Base-by-base conservation (phyloP, 2,797 vertebrate genomes). In the Myoxocephalus aenaeus region DNA sequence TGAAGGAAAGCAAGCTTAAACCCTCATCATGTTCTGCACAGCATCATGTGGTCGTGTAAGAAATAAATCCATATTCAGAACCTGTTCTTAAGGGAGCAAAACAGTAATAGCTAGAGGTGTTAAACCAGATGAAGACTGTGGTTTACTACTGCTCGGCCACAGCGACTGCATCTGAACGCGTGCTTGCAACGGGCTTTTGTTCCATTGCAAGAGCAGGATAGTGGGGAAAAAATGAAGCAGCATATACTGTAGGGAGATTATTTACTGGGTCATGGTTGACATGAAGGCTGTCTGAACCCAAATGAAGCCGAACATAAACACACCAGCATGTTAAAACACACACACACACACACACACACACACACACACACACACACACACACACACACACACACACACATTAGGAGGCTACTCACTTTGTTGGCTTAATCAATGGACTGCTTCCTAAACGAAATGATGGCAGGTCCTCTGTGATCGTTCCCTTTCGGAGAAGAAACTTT, bases 401-500 rank as follows among this genome's bases (percentile, higher is more conserved):
- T 12, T 40, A 29, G 20, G 7, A 42, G 7, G 8, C 54, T 81
- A 95, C 97, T 97, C 93, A 99, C 98, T 94, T 94, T 71, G 97
- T 97, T 10, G 96, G 92, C 94, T 96, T 98, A 85, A 97, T 91
- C 61, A 99, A 96, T 59, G 96, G 96, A 44, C 93, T 93, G 22
- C 92, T 97, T 90, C 98, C 98, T 82, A 99, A 90, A 78, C 96
- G 97, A 94, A 96, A 98, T 22, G 97, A 96, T 5, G 91, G 83
- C 90, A 96, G 95, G 87, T 96, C 96, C 62, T 96, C 94, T 84
- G 94, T 93, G 78, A 96, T 93, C 17, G 96, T 94, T 50, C 96
- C 94, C 80, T 93, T 97, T 79, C 96, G 95, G 69, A 97, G 93
- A 83, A 97, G 96, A 94, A 99, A 99, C 63, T 90, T 96, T 88